Base-by-base conservation (phyloP, 2,797 vertebrate genomes). In the Eleutherodactylus coqui region DNA sequence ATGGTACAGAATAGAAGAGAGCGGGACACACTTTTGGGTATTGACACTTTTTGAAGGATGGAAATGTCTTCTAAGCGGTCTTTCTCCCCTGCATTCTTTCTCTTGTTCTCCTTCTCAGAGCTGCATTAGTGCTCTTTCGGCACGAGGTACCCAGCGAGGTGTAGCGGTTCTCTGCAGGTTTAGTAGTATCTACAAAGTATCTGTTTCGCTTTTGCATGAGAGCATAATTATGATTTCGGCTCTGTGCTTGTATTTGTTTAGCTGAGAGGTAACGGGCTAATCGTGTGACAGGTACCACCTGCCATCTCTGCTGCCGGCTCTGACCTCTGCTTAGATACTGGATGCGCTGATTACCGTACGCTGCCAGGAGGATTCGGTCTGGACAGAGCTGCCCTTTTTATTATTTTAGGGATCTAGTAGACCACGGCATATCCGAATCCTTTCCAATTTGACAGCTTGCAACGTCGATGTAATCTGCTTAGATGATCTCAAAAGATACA, bases 271-370 rank as follows among this genome's bases (percentile, higher is more conserved):
- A 87, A 67, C 86, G 41, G 53, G 82, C 69, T 79, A 75, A 84
- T 84, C 69, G 55, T 87, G 86, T 84, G 86, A 80, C 82, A 51
- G 86, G 76, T 78, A 84, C 86, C 82, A 80, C 69, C 82, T 87
- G 86, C 80, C 76, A 73, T 84, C 55, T 87, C 49, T 84, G 64
- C 53, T 75, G 64, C 43, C 64, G 62, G 29, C 24, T 75, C 21
- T 64, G 67, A 32, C 24, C 17, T 72, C 41, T 78, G 85, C 79
- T 47, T 83, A 78, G 85, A 60, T 82, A 83, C 85, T 73, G 53
- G 53, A 72, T 83, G 69, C 53, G 29, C 51, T 51, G 38, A 87
- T 77, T 72, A 62, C 34, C 43, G 49, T 47, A 77, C 5, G 21
- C 62, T n/a, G 27, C 79, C 64, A 17, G 76, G 76, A 72, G 47